A percentile compares a stretch with the other conserved stretches of the same genome.
phyloP scores from a whole-genome alignment of 92 coral and sea anemone genomes.

The Micromussa lordhowensis region DNA sequence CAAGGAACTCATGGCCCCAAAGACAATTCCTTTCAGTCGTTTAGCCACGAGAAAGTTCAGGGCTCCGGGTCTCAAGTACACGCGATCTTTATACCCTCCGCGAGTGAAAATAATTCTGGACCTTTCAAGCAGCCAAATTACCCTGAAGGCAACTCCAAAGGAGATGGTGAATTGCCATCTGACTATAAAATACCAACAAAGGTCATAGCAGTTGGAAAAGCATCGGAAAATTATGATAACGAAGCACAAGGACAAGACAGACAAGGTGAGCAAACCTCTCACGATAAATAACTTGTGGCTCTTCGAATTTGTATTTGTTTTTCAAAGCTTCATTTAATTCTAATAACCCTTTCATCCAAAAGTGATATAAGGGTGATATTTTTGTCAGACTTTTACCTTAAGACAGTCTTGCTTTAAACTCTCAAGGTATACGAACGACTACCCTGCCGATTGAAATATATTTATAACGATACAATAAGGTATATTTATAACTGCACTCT shows the following conservation, averaged over 20 bases:
- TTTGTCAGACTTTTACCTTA: background rate
- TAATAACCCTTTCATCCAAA: background rate
- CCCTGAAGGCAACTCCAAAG: background rate
- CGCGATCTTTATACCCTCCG: background rate
- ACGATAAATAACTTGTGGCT: background rate
- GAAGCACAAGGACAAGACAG: background rate
- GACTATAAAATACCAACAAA: constrained; percentile 22
- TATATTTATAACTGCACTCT: background rate
- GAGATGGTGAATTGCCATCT: background rate
- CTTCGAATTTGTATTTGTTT: background rate
- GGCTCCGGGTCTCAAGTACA: background rate
- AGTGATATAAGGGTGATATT: background rate
- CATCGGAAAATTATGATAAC: constrained; percentile 5
- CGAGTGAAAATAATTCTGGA: background rate
- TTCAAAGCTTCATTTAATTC: background rate
- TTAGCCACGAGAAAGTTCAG: constrained; percentile 8
- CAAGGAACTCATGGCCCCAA: background rate
- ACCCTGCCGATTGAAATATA: too few relatives aligned
- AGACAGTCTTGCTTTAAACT: too few relatives aligned
- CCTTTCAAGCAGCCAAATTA: background rate
- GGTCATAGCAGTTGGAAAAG: constrained; percentile 35
- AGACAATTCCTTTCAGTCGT: background rate
- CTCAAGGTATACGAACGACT: too few relatives aligned
- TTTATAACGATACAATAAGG: too few relatives aligned
- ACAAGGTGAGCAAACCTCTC: constrained; percentile 14